Conservation (phyloP, 2,113 vertebrate genomes). For the Mormyrus iriodes region DNA sequence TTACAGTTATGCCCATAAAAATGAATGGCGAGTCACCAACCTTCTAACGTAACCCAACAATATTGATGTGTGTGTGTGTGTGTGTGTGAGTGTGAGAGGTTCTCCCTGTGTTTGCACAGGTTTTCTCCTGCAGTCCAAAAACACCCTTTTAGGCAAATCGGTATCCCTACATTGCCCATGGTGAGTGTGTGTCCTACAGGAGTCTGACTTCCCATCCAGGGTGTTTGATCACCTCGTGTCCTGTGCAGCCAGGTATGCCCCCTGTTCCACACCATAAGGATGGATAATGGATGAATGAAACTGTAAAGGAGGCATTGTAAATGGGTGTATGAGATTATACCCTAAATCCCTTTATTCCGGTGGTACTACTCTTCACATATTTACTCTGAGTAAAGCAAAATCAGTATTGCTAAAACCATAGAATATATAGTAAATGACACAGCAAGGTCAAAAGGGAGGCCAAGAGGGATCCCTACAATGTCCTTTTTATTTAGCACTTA, state of each 20-base stretch:
- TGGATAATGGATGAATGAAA: not conserved
- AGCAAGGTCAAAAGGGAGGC: not conserved
- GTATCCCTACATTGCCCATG: not conserved
- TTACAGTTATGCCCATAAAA: not conserved
- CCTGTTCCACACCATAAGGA: not conserved
- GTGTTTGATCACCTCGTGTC: not conserved
- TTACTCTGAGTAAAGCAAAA: not conserved
- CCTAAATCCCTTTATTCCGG: not conserved
- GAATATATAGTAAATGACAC: not conserved
- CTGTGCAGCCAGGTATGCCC: not conserved
- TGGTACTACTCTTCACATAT: not conserved
- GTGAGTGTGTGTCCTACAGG: not conserved
- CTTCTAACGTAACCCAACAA: too few relatives aligned
- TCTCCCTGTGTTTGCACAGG: not conserved
- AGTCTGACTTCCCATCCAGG: not conserved
- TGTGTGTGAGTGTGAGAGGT: not conserved
- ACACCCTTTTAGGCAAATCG: not conserved
- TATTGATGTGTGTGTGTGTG: not conserved
- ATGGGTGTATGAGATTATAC: not conserved
- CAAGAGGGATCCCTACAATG: not conserved
- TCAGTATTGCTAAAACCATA: not conserved
- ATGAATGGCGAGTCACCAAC: not conserved
- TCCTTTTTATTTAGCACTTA: constrained; percentile 4
- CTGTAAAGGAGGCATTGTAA: not conserved
- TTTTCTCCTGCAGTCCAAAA: not conserved